These are phyloP conservation scores for Diarsia dahlii DNA, from an alignment of 2,888 invertebrate genomes.

Conservation along the genomic window DNA sequence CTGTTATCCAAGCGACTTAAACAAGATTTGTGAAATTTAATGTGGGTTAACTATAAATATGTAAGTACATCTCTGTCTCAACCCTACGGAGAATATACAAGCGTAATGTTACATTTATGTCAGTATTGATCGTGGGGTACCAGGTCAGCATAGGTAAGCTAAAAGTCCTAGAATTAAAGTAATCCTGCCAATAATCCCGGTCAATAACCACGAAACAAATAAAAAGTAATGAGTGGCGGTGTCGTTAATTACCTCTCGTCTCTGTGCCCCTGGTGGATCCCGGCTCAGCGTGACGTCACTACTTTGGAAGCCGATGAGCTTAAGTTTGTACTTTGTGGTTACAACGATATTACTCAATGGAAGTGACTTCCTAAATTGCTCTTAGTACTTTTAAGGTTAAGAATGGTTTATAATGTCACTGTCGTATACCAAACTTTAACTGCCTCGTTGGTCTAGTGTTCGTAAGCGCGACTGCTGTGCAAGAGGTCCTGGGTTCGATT, in stretches of 20 bases:
- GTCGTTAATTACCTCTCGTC: slow-evolving; percentile 52
- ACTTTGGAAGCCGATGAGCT: slow-evolving; percentile 56
- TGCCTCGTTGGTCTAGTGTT: no score
- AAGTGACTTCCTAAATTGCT: slow-evolving; percentile 3
- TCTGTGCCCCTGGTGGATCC: slow-evolving; percentile 22
- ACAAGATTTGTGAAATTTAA: not conserved
- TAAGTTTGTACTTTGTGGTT: slow-evolving; percentile 58
- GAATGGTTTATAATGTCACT: not conserved
- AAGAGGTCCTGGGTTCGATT: no score
- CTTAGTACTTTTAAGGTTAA: not conserved
- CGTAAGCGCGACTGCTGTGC: no score
- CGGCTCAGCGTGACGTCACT: slow-evolving; percentile 56
- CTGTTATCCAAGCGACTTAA: not conserved
- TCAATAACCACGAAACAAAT: slow-evolving; percentile 23
- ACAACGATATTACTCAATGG: slow-evolving; percentile 11
- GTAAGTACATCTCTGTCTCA: not conserved
- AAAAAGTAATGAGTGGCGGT: slow-evolving; percentile 45
- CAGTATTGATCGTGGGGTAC: not conserved
- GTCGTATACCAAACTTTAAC: no score
- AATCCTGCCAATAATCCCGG: slow-evolving; percentile 30
- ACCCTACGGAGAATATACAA: not conserved
- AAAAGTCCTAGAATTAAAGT: not conserved
- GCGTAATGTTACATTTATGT: not conserved
- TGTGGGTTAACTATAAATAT: not conserved
- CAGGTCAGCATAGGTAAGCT: not conserved